Base-by-base conservation (phyloP, 2,888 invertebrate genomes). In the Teinopalpus imperialis region DNA sequence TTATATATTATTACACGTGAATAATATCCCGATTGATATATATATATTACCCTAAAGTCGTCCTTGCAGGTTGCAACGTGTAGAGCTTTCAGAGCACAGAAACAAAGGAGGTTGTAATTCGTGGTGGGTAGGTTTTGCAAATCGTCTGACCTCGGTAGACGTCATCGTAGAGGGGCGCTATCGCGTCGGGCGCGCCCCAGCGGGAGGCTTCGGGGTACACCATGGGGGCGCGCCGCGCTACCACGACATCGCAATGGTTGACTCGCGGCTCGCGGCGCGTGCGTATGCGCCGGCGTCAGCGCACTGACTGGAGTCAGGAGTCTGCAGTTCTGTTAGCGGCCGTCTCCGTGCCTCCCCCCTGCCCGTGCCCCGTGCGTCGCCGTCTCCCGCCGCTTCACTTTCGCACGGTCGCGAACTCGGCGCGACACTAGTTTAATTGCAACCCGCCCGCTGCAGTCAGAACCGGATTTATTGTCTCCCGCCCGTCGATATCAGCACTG, bases 91-190 rank as follows among this genome's bases (percentile, higher is more conserved):
- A 40, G 43, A 49, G 52, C 48, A 52, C 51, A 57, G 63, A 67
- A 45, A 65, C 59, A 66, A 62, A 61, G 61, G 63, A 63, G 52
- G 43, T 46, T 62, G 61, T 56, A 57, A 53, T 64, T 65, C 59
- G 63, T 60, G 54, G 57, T 53, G 59, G 62, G 62, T 61, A 63
- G 51, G 46, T 50, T 57, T 66, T 66, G 66, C 63, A 63, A 72
- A 68, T 73, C 74, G 76, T 81, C 90, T 90, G 87, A 92, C 92
- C 92, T 87, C 91, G 79, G 79, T 91, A 91, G 70, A 91, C 90
- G 85, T 91, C 91, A 74, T 91, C 91, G 88, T 91, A 92, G 77
- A 91, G 90, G 74, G 91, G 91, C 66, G 91, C 89, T 86, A 91
- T 90, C 61, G 91, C 89, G 74, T 91, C 90, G 85, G 90, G 90